A percentile compares a stretch with the other conserved stretches of the same genome.
These are phyloP conservation scores for Drosophila formosana DNA, from an alignment of 2,888 invertebrate genomes.

Conservation along the genomic window DNA sequence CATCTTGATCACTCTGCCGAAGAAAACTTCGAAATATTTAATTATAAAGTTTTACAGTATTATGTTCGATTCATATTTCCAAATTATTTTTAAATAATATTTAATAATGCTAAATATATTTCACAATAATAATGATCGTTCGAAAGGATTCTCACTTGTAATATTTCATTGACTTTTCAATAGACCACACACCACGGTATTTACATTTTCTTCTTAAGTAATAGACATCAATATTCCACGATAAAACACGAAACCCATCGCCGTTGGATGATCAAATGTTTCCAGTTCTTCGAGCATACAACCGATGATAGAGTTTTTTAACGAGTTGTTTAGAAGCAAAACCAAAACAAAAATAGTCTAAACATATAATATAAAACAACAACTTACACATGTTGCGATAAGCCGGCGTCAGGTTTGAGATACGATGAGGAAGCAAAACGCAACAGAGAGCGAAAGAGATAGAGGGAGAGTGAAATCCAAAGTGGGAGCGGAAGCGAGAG, in stretches of 20 bases:
- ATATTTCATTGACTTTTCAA: conserved; percentile 1
- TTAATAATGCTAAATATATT: too few species aligned
- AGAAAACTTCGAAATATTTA: too few species aligned
- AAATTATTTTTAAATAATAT: too few species aligned
- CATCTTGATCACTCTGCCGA: too few species aligned
- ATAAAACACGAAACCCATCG: conserved; percentile 1
- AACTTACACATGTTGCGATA: conserved; percentile 23
- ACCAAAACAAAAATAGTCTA: conserved; percentile 42
- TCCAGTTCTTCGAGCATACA: conserved; percentile 1
- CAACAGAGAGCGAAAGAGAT: neutral
- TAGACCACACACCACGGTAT: neutral
- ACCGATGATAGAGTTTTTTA: neutral
- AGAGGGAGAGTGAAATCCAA: conserved; percentile 5
- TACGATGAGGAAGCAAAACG: neutral
- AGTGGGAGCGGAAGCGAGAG: neutral
- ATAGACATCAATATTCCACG: neutral
- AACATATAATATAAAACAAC: neutral
- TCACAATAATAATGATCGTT: too few species aligned
- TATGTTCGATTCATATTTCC: too few species aligned
- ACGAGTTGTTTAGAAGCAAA: conserved; percentile 43
- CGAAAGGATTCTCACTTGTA: neutral
- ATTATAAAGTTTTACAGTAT: too few species aligned
- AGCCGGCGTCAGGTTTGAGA: conserved; percentile 9
- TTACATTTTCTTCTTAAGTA: neutral
- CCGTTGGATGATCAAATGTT: neutral